A percentile compares a stretch with the other conserved stretches of the same genome.
phyloP scores from a whole-genome alignment of 53 echinoderm and acorn worm genomes.

The Temnopleurus reevesii region DNA sequence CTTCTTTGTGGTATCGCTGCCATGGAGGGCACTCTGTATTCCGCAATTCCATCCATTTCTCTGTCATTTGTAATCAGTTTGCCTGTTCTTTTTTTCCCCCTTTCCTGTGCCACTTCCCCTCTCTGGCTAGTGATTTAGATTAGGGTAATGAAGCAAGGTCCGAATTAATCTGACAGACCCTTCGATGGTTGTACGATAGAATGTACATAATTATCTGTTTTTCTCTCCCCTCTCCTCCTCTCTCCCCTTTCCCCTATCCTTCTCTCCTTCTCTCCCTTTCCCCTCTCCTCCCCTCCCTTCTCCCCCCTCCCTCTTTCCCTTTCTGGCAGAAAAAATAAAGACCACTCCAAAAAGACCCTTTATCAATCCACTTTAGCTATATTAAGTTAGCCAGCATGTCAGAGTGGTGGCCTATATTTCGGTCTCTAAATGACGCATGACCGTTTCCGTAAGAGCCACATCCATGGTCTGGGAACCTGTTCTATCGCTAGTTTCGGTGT shows the following conservation, averaged over 20 bases:
- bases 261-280: background rate
- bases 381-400: background rate
- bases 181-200: background rate
- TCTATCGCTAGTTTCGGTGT: background rate
- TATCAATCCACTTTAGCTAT: background rate
- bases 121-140: background rate
- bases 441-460: background rate
- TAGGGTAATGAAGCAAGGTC: constrained; percentile 1
- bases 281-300: background rate
- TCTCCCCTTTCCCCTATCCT: background rate
- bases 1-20: background rate
- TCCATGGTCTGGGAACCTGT: background rate
- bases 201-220: background rate
- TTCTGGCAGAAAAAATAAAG: no score
- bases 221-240: background rate
- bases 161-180: background rate
- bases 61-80: background rate
- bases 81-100: background rate
- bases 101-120: background rate
- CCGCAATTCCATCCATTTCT: background rate
- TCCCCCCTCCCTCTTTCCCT: background rate
- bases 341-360: no score
- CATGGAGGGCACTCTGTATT: background rate
- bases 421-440: constrained; percentile 4
- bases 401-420: background rate